phyloP scores from a whole-genome alignment of 1,140 invertebrate species.

The Marisa cornuarietis region DNA sequence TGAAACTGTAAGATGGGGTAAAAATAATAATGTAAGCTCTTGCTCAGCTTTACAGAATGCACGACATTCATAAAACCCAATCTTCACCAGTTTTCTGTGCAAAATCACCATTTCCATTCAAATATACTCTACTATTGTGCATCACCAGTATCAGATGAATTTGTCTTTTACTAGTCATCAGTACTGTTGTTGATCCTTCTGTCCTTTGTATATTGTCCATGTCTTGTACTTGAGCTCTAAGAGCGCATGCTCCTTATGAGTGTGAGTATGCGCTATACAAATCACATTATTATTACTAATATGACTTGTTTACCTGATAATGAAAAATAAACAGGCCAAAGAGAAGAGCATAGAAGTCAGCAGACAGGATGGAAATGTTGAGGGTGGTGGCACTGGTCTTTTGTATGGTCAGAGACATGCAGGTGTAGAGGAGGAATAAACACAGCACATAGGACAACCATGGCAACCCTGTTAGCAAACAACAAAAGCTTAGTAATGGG shows the following conservation, averaged over 20 bases:
- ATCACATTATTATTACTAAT: no score
- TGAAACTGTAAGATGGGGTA: conserved; percentile 76
- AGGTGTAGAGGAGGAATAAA: conserved; percentile 81
- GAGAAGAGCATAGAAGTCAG: conserved; percentile 87
- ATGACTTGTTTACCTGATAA: conserved; percentile 71
- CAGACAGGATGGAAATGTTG: conserved; percentile 83
- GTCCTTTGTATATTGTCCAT: no score
- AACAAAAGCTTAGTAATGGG: not conserved
- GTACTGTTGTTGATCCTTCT: no score
- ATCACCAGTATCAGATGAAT: no score
- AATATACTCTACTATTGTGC: no score
- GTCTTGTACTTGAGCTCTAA: no score
- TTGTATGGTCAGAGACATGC: conserved; percentile 80
- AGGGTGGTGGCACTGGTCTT: conserved; percentile 83
- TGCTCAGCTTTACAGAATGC: not conserved
- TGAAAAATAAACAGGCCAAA: conserved; percentile 83
- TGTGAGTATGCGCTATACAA: no score
- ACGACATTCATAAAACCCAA: no score
- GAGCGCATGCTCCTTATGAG: no score
- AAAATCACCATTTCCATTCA: no score
- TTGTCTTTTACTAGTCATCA: no score
- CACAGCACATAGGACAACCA: conserved; percentile 72
- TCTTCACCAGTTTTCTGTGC: no score
- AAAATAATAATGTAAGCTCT: conserved; percentile 12
- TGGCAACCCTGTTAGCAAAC: conserved; percentile 66